Conservation (phyloP, 2,113 vertebrate genomes). For the Xenopus laevis region DNA sequence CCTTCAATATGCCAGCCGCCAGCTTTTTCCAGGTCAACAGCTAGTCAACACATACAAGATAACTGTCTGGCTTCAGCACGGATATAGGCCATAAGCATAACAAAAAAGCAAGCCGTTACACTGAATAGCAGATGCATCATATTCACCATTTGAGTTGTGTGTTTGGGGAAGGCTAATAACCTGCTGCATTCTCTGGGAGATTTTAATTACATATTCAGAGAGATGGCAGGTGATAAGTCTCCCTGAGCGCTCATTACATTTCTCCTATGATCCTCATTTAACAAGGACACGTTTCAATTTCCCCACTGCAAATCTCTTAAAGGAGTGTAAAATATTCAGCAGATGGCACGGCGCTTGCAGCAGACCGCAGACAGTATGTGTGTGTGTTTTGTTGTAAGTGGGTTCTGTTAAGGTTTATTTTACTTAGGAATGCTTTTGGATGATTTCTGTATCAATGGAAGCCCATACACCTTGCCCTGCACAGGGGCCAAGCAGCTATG, state of each 20-base stretch:
- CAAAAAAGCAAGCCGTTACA: too few species aligned
- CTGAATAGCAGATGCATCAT: too few species aligned
- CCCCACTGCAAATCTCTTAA: not conserved
- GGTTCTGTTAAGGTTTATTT: not conserved
- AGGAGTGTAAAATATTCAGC: not conserved
- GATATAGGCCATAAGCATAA: too few species aligned
- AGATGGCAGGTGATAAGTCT: not conserved
- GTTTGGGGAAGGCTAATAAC: too few species aligned
- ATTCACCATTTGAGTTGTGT: too few species aligned
- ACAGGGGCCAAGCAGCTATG: conserved; percentile 10
- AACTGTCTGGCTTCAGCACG: too few species aligned
- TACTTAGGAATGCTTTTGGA: not conserved
- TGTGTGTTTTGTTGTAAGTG: not conserved
- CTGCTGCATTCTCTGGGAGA: too few species aligned
- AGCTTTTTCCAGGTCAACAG: too few species aligned
- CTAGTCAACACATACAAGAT: too few species aligned
- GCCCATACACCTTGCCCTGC: conserved; percentile 18
- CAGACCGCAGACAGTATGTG: not conserved
- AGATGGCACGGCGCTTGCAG: not conserved
- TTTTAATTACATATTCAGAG: not conserved
- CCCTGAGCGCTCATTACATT: not conserved
- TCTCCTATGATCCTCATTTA: not conserved
- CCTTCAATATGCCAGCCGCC: too few species aligned
- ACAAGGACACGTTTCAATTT: not conserved
- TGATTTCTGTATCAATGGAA: not conserved